These are phyloP conservation scores for Colletes latitarsis DNA, from an alignment of 1,140 invertebrate species.

Conservation along the genomic window DNA sequence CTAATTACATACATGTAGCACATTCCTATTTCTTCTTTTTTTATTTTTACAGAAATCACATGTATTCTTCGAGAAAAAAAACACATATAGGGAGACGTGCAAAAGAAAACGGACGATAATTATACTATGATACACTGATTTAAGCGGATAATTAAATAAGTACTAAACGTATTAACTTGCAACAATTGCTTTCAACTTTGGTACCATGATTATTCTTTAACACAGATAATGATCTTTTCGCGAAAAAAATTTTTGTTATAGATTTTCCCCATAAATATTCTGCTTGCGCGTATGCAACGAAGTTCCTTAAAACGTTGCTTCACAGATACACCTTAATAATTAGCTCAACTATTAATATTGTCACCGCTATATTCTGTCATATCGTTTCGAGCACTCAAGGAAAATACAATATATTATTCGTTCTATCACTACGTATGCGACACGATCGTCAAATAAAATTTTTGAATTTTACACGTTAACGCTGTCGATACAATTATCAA, in stretches of 20 bases:
- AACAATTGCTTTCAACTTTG: conserved; percentile 18
- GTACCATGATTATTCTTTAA: conserved; percentile 28
- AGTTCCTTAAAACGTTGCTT: conserved; percentile 3
- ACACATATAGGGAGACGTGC: not conserved
- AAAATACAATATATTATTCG: conserved; percentile 28
- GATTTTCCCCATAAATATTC: not conserved
- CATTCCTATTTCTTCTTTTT: not conserved
- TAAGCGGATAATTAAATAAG: conserved; percentile 7
- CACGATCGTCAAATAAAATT: conserved; percentile 6
- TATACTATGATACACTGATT: conserved; percentile 9
- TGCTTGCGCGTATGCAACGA: not conserved
- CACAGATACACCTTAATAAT: conserved; percentile 6
- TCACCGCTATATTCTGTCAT: conserved; percentile 17
- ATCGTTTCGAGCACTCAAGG: not conserved
- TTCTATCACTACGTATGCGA: not conserved
- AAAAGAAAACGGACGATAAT: not conserved
- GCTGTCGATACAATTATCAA: not conserved
- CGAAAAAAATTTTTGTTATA: conserved; percentile 1
- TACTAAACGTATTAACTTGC: conserved; percentile 16
- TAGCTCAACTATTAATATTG: conserved; percentile 24
- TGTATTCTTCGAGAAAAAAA: not conserved
- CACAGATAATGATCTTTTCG: conserved; percentile 15
- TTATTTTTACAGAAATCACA: not conserved
- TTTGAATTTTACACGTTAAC: conserved; percentile 9
- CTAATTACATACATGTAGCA: not conserved